Conservation (phyloP, 2,113 vertebrate genomes). For the Chaetura pelagica region DNA sequence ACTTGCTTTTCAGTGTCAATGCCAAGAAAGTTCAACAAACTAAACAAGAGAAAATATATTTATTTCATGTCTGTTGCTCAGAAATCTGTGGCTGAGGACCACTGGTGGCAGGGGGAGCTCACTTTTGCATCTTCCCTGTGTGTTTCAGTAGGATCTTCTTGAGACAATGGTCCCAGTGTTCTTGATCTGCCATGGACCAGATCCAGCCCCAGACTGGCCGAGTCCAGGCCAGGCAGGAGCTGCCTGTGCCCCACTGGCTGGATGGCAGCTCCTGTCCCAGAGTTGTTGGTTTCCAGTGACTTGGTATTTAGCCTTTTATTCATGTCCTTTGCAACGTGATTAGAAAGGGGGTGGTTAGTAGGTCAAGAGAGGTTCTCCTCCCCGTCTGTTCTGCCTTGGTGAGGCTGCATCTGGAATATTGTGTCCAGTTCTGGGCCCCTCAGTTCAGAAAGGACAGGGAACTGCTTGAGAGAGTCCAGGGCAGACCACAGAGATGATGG, state of each 20-base stretch:
- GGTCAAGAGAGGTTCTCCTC: too few species aligned
- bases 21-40: background rate
- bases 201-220: background rate
- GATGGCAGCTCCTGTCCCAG: fast-evolving
- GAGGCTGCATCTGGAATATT: too few species aligned
- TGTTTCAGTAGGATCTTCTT: background rate
- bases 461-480: too few species aligned
- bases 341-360: too few species aligned
- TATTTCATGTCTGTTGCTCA: background rate
- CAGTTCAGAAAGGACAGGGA: too few species aligned
- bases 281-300: background rate
- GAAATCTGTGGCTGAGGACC: background rate
- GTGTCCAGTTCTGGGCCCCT: too few species aligned
- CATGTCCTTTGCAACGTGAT: background rate
- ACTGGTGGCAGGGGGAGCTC: background rate
- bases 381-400: too few species aligned
- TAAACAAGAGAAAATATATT: background rate
- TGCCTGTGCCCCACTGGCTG: fast-evolving
- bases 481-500: too few species aligned
- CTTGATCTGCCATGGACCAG: fast-evolving
- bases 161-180: background rate
- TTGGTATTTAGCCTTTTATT: background rate
- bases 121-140: background rate
- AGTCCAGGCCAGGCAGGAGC: background rate
- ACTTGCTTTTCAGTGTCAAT: background rate